Evolutionary conservation across 1,140 invertebrate genomes (phyloP).

Genomic region (Chrysomallon squamiferum): DNA sequence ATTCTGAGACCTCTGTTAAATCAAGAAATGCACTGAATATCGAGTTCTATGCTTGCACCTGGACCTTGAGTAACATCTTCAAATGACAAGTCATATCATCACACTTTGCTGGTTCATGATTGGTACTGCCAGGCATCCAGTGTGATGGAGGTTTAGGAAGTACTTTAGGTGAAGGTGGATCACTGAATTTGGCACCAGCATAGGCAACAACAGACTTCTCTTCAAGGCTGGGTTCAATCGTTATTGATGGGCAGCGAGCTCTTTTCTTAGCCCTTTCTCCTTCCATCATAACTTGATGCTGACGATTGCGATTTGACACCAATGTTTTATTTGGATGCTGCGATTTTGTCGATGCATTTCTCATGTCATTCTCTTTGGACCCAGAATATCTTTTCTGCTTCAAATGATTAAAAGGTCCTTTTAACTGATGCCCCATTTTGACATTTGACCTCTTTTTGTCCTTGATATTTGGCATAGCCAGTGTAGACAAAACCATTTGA

Average conservation of each 20-base stretch:
- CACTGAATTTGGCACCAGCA: slow-evolving; percentile 71
- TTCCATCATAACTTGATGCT: too few relatives aligned
- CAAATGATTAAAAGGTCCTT: neutral
- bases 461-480: slow-evolving; percentile 3
- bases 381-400: slow-evolving; percentile 6
- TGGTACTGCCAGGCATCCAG: slow-evolving; percentile 62
- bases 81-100: slow-evolving; percentile 65
- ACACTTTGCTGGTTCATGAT: slow-evolving; percentile 17
- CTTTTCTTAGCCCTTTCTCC: neutral
- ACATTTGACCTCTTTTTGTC: slow-evolving; percentile 9
- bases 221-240: neutral
- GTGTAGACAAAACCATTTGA: slow-evolving; percentile 10
- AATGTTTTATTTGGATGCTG: too few relatives aligned
- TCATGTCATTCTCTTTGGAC: slow-evolving; percentile 2
- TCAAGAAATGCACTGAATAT: neutral
- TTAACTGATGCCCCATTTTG: neutral
- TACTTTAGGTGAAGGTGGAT: slow-evolving; percentile 69
- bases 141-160: slow-evolving; percentile 70
- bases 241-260: neutral
- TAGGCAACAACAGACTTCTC: slow-evolving; percentile 48
- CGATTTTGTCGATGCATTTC: neutral
- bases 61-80: slow-evolving; percentile 69
- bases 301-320: too few relatives aligned
- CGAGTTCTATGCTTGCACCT: slow-evolving; percentile 13
- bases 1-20: slow-evolving; percentile 5